Conservation (phyloP, 2,113 vertebrate genomes). For the Aleadryas rufinucha region DNA sequence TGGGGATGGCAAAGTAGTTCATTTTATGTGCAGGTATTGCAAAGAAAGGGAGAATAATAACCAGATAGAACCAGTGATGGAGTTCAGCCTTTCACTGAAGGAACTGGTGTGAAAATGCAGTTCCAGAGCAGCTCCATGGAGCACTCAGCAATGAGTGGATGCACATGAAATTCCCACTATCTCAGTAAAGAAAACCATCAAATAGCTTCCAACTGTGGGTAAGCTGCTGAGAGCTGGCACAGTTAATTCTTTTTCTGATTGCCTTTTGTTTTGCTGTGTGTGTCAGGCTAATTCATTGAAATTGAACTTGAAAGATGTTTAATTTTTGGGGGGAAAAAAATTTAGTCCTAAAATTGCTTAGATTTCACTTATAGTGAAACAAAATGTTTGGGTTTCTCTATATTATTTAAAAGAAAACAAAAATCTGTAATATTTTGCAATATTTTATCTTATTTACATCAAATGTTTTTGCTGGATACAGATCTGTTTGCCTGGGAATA, state of each 20-base stretch:
- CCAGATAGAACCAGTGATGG: neutral
- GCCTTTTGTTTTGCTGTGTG: neutral
- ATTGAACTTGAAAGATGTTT: neutral
- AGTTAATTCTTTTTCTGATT: neutral
- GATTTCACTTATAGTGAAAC: neutral
- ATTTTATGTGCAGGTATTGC: neutral
- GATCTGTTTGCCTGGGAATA: neutral
- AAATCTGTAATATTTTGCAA: neutral
- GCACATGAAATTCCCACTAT: neutral
- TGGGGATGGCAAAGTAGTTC: neutral
- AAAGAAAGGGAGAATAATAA: neutral
- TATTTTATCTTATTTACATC: neutral
- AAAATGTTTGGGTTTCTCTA: neutral
- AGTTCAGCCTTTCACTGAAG: neutral
- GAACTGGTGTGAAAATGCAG: neutral
- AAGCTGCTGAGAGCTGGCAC: neutral
- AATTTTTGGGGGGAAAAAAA: rapidly evolving
- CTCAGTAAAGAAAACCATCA: neutral
- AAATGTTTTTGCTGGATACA: neutral
- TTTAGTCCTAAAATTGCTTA: neutral
- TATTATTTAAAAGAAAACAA: neutral
- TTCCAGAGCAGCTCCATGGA: neutral
- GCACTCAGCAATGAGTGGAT: neutral
- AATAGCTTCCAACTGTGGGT: neutral
- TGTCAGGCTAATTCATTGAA: neutral